phyloP scores from a whole-genome alignment of 2,888 invertebrate genomes.

The Caenorhabditis wallacei region DNA sequence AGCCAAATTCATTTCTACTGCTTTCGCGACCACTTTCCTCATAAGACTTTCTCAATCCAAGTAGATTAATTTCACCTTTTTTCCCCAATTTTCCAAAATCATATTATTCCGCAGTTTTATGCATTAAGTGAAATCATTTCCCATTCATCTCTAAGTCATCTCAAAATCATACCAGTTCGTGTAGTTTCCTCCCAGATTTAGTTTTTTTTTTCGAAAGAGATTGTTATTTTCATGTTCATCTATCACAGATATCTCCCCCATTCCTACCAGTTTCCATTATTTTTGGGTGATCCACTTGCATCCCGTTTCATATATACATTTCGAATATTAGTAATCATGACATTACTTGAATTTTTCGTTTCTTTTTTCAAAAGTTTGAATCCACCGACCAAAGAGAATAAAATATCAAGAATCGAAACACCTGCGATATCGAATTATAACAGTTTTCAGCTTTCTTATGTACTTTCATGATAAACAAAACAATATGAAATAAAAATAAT shows the following conservation, averaged over 20 bases:
- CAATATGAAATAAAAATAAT: background rate
- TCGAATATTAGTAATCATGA: background rate
- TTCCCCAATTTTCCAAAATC: background rate
- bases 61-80: constrained; percentile 6
- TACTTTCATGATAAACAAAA: background rate
- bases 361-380: background rate
- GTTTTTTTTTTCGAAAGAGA: constrained; percentile 11
- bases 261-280: background rate
- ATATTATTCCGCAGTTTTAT: background rate
- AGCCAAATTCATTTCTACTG: constrained; percentile 50
- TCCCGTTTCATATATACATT: background rate
- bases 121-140: constrained; percentile 2
- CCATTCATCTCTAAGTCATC: constrained; percentile 9
- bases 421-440: background rate
- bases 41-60: constrained; percentile 47
- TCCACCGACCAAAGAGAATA: background rate
- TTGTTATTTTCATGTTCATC: constrained; percentile 14
- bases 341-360: background rate
- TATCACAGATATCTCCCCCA: background rate
- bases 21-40: constrained; percentile 56
- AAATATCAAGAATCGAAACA: background rate
- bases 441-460: background rate
- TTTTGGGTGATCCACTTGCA: background rate
- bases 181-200: constrained; percentile 19
- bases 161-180: constrained; percentile 22